Conservation (phyloP, 2,888 invertebrate species). For the Chironomus tentans region DNA sequence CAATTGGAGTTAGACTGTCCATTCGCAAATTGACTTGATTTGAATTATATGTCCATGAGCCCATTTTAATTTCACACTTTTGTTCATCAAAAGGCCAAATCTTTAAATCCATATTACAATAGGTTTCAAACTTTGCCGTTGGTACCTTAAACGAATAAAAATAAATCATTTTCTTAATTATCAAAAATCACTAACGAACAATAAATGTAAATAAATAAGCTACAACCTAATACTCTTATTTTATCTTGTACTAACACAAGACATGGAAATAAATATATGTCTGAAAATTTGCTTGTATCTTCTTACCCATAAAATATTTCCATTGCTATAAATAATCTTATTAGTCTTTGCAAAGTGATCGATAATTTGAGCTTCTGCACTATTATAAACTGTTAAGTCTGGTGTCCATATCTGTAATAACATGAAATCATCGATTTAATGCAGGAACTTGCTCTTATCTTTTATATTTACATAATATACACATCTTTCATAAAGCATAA, state of each 20-base stretch:
- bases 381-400: slow-evolving; percentile 63
- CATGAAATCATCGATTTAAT: neutral
- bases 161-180: no score
- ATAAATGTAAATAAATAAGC: neutral
- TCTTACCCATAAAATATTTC: slow-evolving; percentile 49
- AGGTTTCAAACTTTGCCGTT: slow-evolving; percentile 55
- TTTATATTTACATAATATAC: no score
- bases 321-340: slow-evolving; percentile 44
- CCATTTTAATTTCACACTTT: slow-evolving; percentile 55
- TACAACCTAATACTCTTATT: no score
- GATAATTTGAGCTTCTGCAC: slow-evolving; percentile 51
- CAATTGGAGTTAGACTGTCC: no score
- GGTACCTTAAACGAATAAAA: slow-evolving; percentile 39
- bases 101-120: slow-evolving; percentile 55
- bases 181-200: no score
- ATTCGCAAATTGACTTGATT: slow-evolving; percentile 47
- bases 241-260: no score
- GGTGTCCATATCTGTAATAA: slow-evolving; percentile 58
- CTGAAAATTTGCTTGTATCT: no score
- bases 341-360: slow-evolving; percentile 52
- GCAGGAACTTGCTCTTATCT: neutral
- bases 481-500: no score
- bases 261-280: no score
- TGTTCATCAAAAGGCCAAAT: slow-evolving; percentile 72
- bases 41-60: slow-evolving; percentile 60